Percentiles rank a stretch among this genome's conserved stretches.
These are phyloP conservation scores for Oasisia sp. DNA, from an alignment of 2,888 invertebrate genomes.

Conservation along the genomic window DNA sequence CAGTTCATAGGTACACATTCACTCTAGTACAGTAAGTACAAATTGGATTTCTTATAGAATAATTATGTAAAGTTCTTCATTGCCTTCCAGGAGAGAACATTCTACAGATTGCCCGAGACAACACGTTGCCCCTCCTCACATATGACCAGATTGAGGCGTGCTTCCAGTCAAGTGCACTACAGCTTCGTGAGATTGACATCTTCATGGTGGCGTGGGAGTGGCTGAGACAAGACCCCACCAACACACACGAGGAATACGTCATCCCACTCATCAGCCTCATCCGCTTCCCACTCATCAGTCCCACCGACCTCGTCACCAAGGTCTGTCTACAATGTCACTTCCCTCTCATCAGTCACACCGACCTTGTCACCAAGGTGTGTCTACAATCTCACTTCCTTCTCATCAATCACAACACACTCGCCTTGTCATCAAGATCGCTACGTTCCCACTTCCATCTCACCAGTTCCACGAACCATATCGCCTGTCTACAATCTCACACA, in stretches of 20 bases:
- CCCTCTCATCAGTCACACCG: conserved; percentile 62
- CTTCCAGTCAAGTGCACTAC: conserved; percentile 59
- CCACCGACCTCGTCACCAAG: conserved; percentile 42
- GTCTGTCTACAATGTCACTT: conserved; percentile 46
- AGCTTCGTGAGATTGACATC: conserved; percentile 63
- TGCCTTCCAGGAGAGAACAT: conserved; percentile 52
- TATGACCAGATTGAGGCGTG: conserved; percentile 64
- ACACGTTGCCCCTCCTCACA: conserved; percentile 55
- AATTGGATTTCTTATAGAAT: no score
- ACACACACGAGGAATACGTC: conserved; percentile 53
- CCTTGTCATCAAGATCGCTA: no score
- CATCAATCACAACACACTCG: no score
- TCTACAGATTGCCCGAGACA: conserved; percentile 63
- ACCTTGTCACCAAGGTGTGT: conserved; percentile 50
- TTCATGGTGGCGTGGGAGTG: conserved; percentile 65
- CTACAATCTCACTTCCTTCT: no score
- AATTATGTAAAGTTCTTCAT: background rate
- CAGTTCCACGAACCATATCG: no score
- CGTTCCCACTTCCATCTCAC: no score
- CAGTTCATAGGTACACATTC: no score
- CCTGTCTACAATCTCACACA: no score
- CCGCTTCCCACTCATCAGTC: conserved; percentile 59
- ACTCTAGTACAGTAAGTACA: no score
- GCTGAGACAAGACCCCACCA: conserved; percentile 55
- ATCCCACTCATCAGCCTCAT: conserved; percentile 60